These are phyloP conservation scores for Folsomia manolachei DNA, from an alignment of 2,888 invertebrate species.

Conservation along the genomic window DNA sequence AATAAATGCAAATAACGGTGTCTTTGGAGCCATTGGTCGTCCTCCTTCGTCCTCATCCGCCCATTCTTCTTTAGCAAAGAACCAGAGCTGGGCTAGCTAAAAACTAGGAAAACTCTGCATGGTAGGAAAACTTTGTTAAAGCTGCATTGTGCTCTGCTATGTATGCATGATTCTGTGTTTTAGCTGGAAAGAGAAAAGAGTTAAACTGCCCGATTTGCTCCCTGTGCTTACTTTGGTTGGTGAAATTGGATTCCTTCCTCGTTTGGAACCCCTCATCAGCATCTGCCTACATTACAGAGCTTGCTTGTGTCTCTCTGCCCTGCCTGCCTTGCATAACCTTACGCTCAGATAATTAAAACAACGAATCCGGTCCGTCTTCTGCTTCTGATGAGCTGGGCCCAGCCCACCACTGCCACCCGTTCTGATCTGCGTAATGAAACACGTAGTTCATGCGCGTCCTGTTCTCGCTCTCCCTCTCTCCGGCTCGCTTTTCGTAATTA, in stretches of 20 bases:
- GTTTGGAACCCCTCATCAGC: constrained; percentile 27
- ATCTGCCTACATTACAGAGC: too few species aligned
- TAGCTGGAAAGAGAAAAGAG: constrained; percentile 4
- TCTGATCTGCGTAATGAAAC: constrained; percentile 44
- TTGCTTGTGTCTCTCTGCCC: too few species aligned
- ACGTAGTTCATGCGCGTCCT: constrained; percentile 51
- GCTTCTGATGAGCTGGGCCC: constrained; percentile 42
- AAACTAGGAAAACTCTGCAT: too few species aligned
- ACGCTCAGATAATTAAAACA: constrained; percentile 50
- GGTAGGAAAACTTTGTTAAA: too few species aligned
- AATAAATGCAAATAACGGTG: constrained; percentile 49
- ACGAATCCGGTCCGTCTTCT: constrained; percentile 40
- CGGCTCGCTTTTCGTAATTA: constrained; percentile 47
- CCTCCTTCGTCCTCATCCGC: constrained; percentile 43
- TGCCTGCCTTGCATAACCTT: constrained; percentile 43
- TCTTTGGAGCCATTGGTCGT: constrained; percentile 45
- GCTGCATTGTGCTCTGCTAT: too few species aligned
- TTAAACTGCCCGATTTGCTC: constrained; percentile 6
- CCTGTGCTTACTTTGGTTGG: constrained; percentile 1
- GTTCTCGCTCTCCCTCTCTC: constrained; percentile 45
- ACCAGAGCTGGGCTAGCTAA: constrained; percentile 22
- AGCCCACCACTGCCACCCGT: not conserved
- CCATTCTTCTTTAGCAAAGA: constrained; percentile 42
- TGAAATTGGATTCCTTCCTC: constrained; percentile 22
- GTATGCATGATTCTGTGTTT: too few species aligned